phyloP scores from a whole-genome alignment of 2,797 vertebrate species.

The Pitangus sulphuratus region DNA sequence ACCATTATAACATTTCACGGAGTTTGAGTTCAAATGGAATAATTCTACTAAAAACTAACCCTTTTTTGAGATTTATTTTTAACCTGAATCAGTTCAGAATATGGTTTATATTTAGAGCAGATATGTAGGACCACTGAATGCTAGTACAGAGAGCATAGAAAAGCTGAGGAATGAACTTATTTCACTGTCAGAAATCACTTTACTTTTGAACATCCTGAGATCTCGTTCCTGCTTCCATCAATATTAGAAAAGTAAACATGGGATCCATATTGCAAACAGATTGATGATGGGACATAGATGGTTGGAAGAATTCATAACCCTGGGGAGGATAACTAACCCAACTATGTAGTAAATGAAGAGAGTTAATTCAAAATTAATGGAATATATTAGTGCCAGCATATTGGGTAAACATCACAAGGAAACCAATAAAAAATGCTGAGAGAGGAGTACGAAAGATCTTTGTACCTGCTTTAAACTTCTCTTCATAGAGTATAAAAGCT shows the following conservation, averaged over 20 bases:
- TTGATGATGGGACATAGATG: not conserved
- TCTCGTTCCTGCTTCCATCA: not conserved
- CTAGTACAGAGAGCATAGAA: not conserved
- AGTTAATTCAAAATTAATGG: not conserved
- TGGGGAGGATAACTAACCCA: not conserved
- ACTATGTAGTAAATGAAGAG: not conserved
- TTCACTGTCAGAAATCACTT: not conserved
- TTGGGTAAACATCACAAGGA: not conserved
- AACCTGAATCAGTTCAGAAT: not conserved
- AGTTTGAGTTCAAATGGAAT: not conserved
- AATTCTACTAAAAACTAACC: not conserved
- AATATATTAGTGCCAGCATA: not conserved
- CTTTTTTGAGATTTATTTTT: not conserved
- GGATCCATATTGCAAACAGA: not conserved
- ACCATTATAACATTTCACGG: not conserved
- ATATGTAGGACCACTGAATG: not conserved
- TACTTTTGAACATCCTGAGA: not conserved
- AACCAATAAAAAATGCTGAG: not conserved
- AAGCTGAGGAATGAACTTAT: not conserved
- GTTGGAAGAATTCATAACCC: not conserved
- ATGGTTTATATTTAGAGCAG: slow-evolving; percentile 1
- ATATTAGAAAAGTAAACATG: not conserved
- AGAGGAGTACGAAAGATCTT: not conserved
- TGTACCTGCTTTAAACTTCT: not conserved
- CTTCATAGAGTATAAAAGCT: not conserved